phyloP scores from a whole-genome alignment of 2,113 vertebrate species.

The Micromys minutus region DNA sequence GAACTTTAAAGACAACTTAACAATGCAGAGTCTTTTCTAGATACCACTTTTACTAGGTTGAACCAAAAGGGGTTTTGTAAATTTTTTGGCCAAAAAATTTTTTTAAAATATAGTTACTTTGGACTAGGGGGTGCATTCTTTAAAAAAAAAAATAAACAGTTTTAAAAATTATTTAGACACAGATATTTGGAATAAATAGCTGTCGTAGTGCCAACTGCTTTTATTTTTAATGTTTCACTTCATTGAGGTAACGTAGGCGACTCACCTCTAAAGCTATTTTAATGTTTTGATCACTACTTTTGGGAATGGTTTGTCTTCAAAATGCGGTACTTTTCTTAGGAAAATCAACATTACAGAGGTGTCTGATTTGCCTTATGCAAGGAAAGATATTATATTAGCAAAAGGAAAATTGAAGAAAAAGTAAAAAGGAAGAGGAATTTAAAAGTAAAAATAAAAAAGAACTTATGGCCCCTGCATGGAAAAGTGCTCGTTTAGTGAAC shows the following conservation, averaged over 20 bases:
- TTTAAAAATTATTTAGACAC: constrained; percentile 79
- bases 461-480: constrained; percentile 72
- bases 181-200: constrained; percentile 87
- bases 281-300: constrained; percentile 71
- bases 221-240: constrained; percentile 83
- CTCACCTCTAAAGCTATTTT: constrained; percentile 73
- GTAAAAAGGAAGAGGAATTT: background rate
- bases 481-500: constrained; percentile 78
- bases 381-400: constrained; percentile 63
- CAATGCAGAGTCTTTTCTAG: constrained; percentile 84
- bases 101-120: constrained; percentile 83
- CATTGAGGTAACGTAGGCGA: constrained; percentile 75
- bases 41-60: constrained; percentile 85
- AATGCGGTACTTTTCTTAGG: constrained; percentile 70
- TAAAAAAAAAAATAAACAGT: constrained; percentile 82
- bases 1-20: constrained; percentile 81
- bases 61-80: constrained; percentile 81
- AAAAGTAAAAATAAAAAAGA: constrained; percentile 66
- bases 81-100: constrained; percentile 78
- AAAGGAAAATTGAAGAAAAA: constrained; percentile 42
- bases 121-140: constrained; percentile 76
- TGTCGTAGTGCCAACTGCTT: constrained; percentile 83
- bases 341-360: constrained; percentile 71
- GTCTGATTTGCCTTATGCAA: constrained; percentile 79
- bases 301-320: constrained; percentile 81